Evolutionary conservation across 2,888 invertebrate genomes (phyloP).

Genomic region (Lepidocyrtoides sp.): DNA sequence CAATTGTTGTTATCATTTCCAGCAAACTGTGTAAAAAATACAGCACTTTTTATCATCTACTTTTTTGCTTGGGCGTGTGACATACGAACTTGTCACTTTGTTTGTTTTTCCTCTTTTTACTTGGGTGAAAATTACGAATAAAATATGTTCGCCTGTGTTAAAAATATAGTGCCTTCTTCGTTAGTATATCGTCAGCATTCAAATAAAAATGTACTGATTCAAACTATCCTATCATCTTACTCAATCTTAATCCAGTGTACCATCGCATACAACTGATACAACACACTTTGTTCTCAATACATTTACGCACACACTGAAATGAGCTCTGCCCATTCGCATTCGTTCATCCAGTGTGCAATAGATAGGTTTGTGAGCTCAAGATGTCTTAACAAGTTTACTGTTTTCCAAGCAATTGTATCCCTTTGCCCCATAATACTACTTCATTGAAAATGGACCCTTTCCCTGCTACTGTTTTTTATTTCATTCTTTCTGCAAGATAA

Average conservation of each 20-base stretch:
- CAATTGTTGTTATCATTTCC: constrained; percentile 5
- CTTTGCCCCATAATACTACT: not conserved
- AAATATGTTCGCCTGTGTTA: not conserved
- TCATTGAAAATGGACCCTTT: too few species aligned
- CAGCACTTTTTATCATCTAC: not conserved
- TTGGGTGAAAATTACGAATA: constrained; percentile 5
- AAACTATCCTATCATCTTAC: constrained; percentile 30
- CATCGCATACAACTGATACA: too few species aligned
- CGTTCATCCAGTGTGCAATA: too few species aligned
- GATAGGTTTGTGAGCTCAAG: too few species aligned
- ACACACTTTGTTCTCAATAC: too few species aligned
- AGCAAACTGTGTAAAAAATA: not conserved
- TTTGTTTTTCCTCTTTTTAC: constrained; percentile 66
- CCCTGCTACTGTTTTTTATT: not conserved
- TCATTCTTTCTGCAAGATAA: constrained; percentile 30
- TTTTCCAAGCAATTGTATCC: not conserved
- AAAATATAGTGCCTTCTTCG: too few species aligned
- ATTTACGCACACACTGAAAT: too few species aligned
- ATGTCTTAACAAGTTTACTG: too few species aligned
- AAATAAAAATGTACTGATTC: not conserved
- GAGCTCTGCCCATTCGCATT: too few species aligned
- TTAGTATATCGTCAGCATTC: too few species aligned
- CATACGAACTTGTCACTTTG: constrained; percentile 69
- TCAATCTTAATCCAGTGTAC: constrained; percentile 36
- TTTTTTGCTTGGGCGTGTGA: constrained; percentile 46